Evolutionary conservation across 2,888 invertebrate species (phyloP), one percentile per base, ranked within the genome.

Genomic region (Drosophila mimica): DNA sequence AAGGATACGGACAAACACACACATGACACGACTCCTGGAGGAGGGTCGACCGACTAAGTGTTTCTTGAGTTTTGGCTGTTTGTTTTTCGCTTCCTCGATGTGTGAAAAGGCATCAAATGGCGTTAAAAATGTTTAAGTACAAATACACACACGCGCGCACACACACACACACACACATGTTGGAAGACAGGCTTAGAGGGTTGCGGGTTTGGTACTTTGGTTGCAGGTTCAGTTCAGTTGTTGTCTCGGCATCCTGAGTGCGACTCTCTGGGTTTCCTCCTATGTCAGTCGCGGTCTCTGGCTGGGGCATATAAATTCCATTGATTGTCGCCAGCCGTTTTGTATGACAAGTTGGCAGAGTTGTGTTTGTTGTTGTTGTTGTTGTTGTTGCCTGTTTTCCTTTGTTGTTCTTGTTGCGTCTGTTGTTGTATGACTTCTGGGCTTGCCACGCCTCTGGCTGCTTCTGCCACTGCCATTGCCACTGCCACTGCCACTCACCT

Each of bases 71-170:
- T 83, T 70, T 83, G 78, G 59, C 74, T 86, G 82, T 86, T 88
- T 86, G 80, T 78, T 76, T 79, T 82, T 57, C 79, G 87, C 76
- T 76, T 78, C 73, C 75, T 74, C 74, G 75, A 85, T 88, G 82
- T 85, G 88, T 88, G 83, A 88, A 88, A 88, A 89, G 88, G 88
- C 88, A 87, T 89, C 89, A 89, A 88, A 89, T 88, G 88, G 89
- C 88, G 88, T 88, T 89, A 89, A 88, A 89, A 89, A 87, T 83
- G 77, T 77, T 86, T 90, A 88, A 88, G 81, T 85, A 83, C 73
- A 82, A 51, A 68, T 61, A 57, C 62, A 57, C 68, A 78, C 67
- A 73, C 49, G 28, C 52, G 36, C 60, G 30, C 30, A 33, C n/a
- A 49, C 58, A 36, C 66, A 66, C 63, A 54, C 52, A n/a, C 61